Evolutionary conservation across 2,888 invertebrate genomes (phyloP).

Genomic region (Xanthia togata): DNA sequence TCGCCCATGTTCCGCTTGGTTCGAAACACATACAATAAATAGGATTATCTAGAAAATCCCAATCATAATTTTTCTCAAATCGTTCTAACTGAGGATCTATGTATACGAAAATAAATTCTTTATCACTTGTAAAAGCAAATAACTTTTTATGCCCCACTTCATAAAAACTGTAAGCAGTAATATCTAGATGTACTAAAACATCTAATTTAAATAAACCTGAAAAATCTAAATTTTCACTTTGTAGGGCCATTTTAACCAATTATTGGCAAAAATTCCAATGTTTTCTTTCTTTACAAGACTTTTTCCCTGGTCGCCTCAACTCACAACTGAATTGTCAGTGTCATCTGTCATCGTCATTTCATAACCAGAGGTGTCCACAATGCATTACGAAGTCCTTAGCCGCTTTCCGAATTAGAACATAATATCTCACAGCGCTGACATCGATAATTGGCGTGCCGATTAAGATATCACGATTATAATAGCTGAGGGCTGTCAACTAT

Average conservation of each 20-base stretch:
- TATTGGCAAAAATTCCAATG: background rate
- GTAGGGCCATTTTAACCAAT: conserved; percentile 77
- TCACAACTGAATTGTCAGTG: no score
- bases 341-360: no score
- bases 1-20: conserved; percentile 94
- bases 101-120: conserved; percentile 84
- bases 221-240: conserved; percentile 83
- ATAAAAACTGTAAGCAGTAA: conserved; percentile 84
- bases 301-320: background rate
- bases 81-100: conserved; percentile 83
- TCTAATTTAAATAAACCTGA: conserved; percentile 88
- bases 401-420: no score
- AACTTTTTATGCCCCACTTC: conserved; percentile 88
- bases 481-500: no score
- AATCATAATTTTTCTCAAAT: conserved; percentile 84
- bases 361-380: no score
- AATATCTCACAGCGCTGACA: no score
- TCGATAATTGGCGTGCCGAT: no score
- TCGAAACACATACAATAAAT: conserved; percentile 95
- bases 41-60: conserved; percentile 88
- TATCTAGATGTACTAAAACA: conserved; percentile 84
- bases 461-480: no score
- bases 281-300: background rate
- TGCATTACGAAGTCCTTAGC: no score
- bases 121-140: conserved; percentile 84